Conservation (phyloP, 2,113 vertebrate genomes). For the Triplophysa siluroides region DNA sequence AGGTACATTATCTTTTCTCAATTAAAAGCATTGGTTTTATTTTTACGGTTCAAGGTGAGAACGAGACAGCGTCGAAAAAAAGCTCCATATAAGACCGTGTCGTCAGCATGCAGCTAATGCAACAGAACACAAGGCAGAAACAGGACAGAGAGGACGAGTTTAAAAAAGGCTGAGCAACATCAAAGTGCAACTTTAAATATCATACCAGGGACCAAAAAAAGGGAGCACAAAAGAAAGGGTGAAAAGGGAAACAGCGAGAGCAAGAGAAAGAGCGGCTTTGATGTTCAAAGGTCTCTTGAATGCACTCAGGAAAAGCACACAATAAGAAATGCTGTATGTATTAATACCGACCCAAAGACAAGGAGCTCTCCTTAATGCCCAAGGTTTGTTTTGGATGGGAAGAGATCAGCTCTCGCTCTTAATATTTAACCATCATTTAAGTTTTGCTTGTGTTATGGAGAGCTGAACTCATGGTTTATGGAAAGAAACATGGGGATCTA, state of each 20-base stretch:
- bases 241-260: conserved; percentile 12
- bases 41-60: too few relatives aligned
- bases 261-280: conserved; percentile 4
- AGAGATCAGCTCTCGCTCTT: neutral
- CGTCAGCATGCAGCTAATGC: conserved; percentile 3
- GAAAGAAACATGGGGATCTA: neutral
- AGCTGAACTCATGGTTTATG: neutral
- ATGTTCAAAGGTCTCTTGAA: conserved; percentile 37
- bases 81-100: too few relatives aligned
- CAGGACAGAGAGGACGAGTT: conserved; percentile 23
- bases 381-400: neutral
- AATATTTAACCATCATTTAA: neutral
- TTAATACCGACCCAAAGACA: conserved; percentile 22
- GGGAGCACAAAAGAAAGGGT: neutral
- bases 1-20: too few relatives aligned
- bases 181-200: conserved; percentile 34
- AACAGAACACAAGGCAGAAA: conserved; percentile 5
- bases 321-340: conserved; percentile 26
- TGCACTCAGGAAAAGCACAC: neutral
- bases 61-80: too few relatives aligned
- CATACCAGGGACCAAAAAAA: conserved; percentile 16
- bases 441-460: neutral
- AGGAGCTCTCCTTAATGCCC: conserved; percentile 14
- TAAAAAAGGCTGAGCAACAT: conserved; percentile 32
- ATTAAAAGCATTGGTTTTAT: too few relatives aligned